Percentiles rank a stretch among this genome's conserved stretches.
Conservation (phyloP, 2,113 vertebrate species). For the Aptenodytes patagonicus region DNA sequence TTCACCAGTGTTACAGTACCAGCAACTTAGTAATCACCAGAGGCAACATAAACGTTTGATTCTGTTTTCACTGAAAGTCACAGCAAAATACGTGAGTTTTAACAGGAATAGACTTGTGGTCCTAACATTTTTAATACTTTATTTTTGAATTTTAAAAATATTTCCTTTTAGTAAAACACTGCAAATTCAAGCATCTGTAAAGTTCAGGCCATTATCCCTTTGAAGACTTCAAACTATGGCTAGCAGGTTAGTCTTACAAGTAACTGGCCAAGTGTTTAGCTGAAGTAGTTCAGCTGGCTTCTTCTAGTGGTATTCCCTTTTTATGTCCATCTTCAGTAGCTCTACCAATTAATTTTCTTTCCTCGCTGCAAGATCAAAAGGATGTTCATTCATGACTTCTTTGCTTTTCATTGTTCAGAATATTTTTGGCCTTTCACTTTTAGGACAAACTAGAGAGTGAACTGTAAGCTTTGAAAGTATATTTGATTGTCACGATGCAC, state of each 20-base stretch:
- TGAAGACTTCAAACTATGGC: neutral
- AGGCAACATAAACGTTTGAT: neutral
- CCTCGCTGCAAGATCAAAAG: neutral
- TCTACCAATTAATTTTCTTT: neutral
- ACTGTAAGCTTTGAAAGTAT: neutral
- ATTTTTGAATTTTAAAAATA: neutral
- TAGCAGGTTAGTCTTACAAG: neutral
- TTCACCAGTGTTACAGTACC: neutral
- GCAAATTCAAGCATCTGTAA: neutral
- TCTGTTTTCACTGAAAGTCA: neutral
- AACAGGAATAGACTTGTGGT: neutral
- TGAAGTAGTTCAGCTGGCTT: neutral
- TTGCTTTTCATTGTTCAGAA: neutral
- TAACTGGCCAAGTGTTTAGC: neutral
- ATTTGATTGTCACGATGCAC: neutral
- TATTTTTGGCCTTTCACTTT: neutral
- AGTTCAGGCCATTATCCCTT: neutral
- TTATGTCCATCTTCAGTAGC: neutral
- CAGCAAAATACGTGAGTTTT: neutral
- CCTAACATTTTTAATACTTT: neutral
- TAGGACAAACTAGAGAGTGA: neutral
- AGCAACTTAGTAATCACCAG: neutral
- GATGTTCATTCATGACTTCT: rapidly evolving
- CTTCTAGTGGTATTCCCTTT: neutral
- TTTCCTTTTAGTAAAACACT: neutral